These are phyloP conservation scores for Blastobasis lacticolella DNA, from an alignment of 2,888 invertebrate species.

Conservation along the genomic window DNA sequence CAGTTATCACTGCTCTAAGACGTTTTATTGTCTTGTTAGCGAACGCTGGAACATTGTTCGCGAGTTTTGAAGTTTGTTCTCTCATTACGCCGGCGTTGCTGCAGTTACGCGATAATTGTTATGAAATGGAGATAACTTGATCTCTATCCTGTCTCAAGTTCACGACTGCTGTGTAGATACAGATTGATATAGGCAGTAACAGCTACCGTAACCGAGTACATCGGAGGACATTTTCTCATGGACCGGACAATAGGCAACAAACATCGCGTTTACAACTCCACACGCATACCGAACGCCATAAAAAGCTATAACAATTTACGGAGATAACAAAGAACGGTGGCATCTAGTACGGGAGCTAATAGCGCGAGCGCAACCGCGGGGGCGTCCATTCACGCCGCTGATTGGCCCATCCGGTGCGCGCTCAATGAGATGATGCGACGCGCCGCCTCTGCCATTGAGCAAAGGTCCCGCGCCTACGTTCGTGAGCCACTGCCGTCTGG, in stretches of 20 bases:
- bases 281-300: slow-evolving; percentile 52
- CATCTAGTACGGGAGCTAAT: slow-evolving; percentile 62
- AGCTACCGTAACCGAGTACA: not conserved
- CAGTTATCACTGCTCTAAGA: not conserved
- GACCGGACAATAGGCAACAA: slow-evolving; percentile 46
- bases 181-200: not conserved
- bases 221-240: slow-evolving; percentile 27
- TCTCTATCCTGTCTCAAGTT: too few species aligned
- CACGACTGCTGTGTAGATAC: not conserved
- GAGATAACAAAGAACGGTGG: slow-evolving; percentile 63
- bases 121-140: too few species aligned
- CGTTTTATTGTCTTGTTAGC: not conserved
- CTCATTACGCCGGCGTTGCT: too few species aligned
- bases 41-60: too few species aligned
- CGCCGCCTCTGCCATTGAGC: slow-evolving; percentile 67
- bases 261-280: slow-evolving; percentile 54
- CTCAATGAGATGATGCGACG: slow-evolving; percentile 72
- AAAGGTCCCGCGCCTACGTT: slow-evolving; percentile 70
- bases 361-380: slow-evolving; percentile 56
- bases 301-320: slow-evolving; percentile 65
- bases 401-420: slow-evolving; percentile 72
- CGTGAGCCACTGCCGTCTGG: slow-evolving; percentile 37
- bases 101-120: too few species aligned
- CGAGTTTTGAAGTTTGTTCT: too few species aligned
- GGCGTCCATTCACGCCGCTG: slow-evolving; percentile 73